phyloP scores from a whole-genome alignment of 2,888 invertebrate genomes.

The Microctonus aethiopoides region DNA sequence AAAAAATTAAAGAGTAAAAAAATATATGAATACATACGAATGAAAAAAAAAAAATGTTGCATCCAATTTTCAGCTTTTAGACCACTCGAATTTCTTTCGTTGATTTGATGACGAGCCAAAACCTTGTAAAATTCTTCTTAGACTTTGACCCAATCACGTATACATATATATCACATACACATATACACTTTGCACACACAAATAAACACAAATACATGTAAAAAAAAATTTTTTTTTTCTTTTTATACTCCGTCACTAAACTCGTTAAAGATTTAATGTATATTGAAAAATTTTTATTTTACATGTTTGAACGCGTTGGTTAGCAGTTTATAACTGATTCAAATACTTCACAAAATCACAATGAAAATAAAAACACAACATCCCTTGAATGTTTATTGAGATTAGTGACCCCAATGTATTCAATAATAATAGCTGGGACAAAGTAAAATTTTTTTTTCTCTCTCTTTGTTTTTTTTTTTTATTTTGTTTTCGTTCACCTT shows the following conservation, averaged over 20 bases:
- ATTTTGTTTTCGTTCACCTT: not conserved
- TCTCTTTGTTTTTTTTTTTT: not conserved
- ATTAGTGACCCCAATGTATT: not conserved
- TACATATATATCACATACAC: too few relatives aligned
- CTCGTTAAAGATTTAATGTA: not conserved
- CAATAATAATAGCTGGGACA: not conserved
- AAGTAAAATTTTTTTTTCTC: not conserved
- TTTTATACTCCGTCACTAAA: conserved; percentile 14
- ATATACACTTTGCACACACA: too few relatives aligned
- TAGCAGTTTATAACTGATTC: too few relatives aligned
- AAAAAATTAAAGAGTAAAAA: not conserved
- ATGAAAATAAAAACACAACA: conserved; percentile 6
- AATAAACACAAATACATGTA: not conserved
- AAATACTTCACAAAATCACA: too few relatives aligned
- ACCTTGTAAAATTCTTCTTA: not conserved
- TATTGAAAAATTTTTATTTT: conserved; percentile 14
- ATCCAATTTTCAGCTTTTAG: conserved; percentile 21
- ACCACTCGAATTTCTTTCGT: not conserved
- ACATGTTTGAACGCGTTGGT: too few relatives aligned
- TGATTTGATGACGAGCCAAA: conserved; percentile 22
- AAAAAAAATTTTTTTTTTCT: not conserved
- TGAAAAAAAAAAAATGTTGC: too few relatives aligned
- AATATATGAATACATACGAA: conserved; percentile 17
- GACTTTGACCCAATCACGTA: not conserved
- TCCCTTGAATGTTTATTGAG: conserved; percentile 27